phyloP scores from a whole-genome alignment of 2,888 invertebrate species.

The Oxystoma pomonae region DNA sequence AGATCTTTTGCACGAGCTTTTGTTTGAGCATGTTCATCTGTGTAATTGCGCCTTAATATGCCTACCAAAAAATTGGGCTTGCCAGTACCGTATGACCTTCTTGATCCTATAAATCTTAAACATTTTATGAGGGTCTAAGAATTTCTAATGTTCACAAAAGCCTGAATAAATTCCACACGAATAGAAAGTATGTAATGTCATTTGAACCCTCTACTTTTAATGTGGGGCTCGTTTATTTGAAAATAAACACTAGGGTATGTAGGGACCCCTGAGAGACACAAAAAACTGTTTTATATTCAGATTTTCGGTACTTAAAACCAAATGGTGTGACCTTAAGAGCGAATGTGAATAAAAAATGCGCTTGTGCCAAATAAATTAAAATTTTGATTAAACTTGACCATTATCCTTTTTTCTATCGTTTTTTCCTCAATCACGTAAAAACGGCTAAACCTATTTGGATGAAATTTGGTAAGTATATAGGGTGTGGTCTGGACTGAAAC shows the following conservation, averaged over 20 bases:
- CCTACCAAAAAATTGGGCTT: no score
- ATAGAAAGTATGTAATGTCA: neutral
- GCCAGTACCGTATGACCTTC: neutral
- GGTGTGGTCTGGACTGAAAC: no score
- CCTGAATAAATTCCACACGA: neutral
- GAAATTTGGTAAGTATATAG: no score
- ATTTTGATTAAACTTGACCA: no score
- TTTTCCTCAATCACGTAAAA: no score
- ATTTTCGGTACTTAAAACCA: neutral
- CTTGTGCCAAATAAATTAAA: no score
- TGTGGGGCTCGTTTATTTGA: neutral
- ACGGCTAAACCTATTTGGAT: no score
- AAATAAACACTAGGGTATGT: neutral
- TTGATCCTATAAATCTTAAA: neutral
- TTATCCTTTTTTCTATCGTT: no score
- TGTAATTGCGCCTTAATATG: no score
- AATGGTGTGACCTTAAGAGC: neutral
- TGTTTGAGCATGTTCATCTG: no score
- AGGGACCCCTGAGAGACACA: neutral
- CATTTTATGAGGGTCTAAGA: neutral
- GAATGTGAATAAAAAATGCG: no score
- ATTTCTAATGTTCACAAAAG: neutral
- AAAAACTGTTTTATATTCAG: neutral
- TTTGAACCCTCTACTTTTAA: neutral
- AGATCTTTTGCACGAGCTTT: no score